Base-by-base conservation (phyloP, 2,113 vertebrate genomes). In the Condylura cristata region DNA sequence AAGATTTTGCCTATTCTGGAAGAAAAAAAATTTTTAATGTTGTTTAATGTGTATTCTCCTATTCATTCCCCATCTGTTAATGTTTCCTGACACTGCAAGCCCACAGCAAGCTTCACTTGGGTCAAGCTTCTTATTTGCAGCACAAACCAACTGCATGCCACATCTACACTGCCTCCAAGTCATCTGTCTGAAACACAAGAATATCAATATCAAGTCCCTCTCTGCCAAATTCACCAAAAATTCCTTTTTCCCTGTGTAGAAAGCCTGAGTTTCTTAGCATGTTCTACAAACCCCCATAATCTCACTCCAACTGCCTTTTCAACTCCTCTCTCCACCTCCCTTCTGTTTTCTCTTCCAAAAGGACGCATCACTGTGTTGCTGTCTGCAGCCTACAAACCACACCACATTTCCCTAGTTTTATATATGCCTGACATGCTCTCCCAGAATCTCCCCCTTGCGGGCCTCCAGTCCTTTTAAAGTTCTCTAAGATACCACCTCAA, bases 291-390 rank as follows among this genome's bases (percentile, higher is more conserved):
- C 10, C 8, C 32, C 37, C 41, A 87, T 20, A 61, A 39, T 60
- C 53, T 28, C 30, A 26, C 20, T 20, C 51, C 28, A 56, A 28
- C 37, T 44, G 26, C 41, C 3, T 22, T 26, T 58, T 30, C 12
- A 5, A 58, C 30, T 44, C 30, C 13, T 68, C 14, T 34, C 61
- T 6, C 18, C 16, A 13, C 28, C 24, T 10, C 4, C 18, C 48
- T 51, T 51, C 41, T 16, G 32, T 51, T 61, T 17, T 32, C 13
- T 26, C 61, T 37, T 83, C 71, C 56, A 32, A 18, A 78, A 70
- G 6, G 34, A 3, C 1, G 1, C 32, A 4, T 6, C 2, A 11
- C 28, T 51, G 5, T 20, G 10, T 30, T 63, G 10, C 12, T 34
- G 14, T 10, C 8, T 6, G 2, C 2, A 72, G 4, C 20, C 34